Conservation (phyloP, 2,888 invertebrate genomes). For the Archaeoteleia sp. region DNA sequence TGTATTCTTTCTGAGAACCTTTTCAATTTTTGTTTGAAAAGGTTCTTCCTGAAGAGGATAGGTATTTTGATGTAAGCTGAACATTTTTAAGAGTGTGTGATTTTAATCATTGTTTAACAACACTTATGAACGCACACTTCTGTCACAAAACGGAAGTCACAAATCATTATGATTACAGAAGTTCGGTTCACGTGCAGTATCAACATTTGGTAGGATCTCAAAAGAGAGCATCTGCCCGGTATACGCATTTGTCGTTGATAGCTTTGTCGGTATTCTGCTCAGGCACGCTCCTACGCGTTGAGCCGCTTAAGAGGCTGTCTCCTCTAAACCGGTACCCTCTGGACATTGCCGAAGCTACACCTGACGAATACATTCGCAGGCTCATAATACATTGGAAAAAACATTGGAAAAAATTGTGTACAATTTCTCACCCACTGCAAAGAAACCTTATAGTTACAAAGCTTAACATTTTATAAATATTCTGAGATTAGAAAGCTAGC, state of each 20-base stretch:
- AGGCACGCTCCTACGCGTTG: constrained; percentile 61
- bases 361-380: constrained; percentile 7
- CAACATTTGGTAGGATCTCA: constrained; percentile 12
- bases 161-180: constrained; percentile 11
- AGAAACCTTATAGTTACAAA: not conserved
- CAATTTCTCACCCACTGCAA: not conserved
- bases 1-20: too few species aligned
- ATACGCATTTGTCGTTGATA: constrained; percentile 61
- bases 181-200: not conserved
- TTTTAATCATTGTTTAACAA: too few species aligned
- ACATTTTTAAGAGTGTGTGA: too few species aligned
- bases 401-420: constrained; percentile 7
- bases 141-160: not conserved
- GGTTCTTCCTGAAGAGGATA: too few species aligned
- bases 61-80: too few species aligned
- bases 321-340: constrained; percentile 22
- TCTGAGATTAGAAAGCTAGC: too few species aligned
- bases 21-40: too few species aligned
- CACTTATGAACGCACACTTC: too few species aligned
- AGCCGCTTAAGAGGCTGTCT: constrained; percentile 65
- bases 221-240: constrained; percentile 51
- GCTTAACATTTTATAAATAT: too few species aligned
- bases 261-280: constrained; percentile 68
- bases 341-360: constrained; percentile 14
- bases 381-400: not conserved